These are phyloP conservation scores for Chromis chromis DNA, from an alignment of 2,797 vertebrate species.

Conservation along the genomic window DNA sequence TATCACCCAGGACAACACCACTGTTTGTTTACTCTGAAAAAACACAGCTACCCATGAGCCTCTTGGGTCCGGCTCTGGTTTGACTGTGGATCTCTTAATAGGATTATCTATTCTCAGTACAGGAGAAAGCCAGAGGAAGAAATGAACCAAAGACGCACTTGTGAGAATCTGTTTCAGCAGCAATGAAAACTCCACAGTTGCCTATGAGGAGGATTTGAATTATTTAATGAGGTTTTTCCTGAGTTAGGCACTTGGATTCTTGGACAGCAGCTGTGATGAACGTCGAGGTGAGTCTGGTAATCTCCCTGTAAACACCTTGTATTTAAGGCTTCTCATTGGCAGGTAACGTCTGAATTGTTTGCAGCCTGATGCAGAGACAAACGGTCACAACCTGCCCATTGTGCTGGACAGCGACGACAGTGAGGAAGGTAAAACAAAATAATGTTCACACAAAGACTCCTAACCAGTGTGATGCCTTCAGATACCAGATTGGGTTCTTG, in stretches of 20 bases:
- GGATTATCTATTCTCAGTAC: slow-evolving; percentile 79
- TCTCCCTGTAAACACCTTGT: neutral
- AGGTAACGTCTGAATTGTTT: slow-evolving; percentile 10
- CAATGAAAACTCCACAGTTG: neutral
- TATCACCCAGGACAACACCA: neutral
- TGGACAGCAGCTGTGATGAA: slow-evolving; percentile 34
- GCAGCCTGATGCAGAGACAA: slow-evolving; percentile 56
- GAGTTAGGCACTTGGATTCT: slow-evolving; percentile 21
- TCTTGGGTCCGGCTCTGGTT: slow-evolving; percentile 54
- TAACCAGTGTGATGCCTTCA: neutral
- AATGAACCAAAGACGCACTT: slow-evolving; percentile 26
- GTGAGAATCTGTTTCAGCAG: neutral
- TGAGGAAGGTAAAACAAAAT: slow-evolving; percentile 76
- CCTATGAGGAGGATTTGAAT: slow-evolving; percentile 15
- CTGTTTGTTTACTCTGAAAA: slow-evolving; percentile 9
- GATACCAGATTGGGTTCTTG: slow-evolving; percentile 5
- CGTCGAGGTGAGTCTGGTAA: slow-evolving; percentile 66
- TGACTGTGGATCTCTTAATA: slow-evolving; percentile 82
- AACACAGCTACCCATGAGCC: slow-evolving; percentile 66
- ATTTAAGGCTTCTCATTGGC: neutral
- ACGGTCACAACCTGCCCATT: slow-evolving; percentile 2
- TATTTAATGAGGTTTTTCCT: neutral
- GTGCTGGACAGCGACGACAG: slow-evolving; percentile 72
- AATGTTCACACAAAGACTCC: neutral
- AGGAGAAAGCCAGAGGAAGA: slow-evolving; percentile 39